These are phyloP conservation scores for Apus apus DNA, from an alignment of 2,113 vertebrate genomes.

Conservation along the genomic window DNA sequence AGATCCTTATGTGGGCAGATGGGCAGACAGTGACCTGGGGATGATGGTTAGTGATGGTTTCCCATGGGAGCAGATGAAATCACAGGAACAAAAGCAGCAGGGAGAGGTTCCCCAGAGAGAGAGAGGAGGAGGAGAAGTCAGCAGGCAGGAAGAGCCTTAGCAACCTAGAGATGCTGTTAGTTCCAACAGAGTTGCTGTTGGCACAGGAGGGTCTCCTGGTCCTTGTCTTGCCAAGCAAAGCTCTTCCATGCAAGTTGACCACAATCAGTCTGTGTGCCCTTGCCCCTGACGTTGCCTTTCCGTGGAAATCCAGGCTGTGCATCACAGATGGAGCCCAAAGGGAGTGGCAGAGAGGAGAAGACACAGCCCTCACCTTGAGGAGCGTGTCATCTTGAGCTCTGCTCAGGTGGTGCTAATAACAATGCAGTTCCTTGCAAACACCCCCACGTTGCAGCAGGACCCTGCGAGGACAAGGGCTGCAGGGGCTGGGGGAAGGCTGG, in stretches of 20 bases:
- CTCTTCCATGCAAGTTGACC: neutral
- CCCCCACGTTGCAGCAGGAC: rapidly evolving
- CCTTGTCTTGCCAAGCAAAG: neutral
- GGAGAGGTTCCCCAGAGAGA: neutral
- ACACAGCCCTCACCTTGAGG: neutral
- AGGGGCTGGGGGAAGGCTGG: too few relatives aligned
- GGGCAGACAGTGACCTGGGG: neutral
- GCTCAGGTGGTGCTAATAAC: rapidly evolving
- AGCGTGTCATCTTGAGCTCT: neutral
- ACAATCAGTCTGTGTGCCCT: neutral
- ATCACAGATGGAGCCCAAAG: neutral
- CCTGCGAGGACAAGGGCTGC: neutral
- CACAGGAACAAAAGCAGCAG: neutral
- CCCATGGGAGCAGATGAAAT: neutral
- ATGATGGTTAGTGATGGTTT: neutral
- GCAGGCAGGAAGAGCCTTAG: neutral
- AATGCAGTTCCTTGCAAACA: neutral
- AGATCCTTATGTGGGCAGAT: neutral
- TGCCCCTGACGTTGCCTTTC: rapidly evolving
- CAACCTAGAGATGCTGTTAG: neutral
- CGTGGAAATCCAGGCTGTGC: neutral
- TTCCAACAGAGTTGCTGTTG: neutral
- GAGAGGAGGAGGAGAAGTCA: neutral
- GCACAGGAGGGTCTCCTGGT: neutral
- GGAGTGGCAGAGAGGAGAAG: neutral